phyloP scores from a whole-genome alignment of 2,888 invertebrate species.

The Idaea biselata region DNA sequence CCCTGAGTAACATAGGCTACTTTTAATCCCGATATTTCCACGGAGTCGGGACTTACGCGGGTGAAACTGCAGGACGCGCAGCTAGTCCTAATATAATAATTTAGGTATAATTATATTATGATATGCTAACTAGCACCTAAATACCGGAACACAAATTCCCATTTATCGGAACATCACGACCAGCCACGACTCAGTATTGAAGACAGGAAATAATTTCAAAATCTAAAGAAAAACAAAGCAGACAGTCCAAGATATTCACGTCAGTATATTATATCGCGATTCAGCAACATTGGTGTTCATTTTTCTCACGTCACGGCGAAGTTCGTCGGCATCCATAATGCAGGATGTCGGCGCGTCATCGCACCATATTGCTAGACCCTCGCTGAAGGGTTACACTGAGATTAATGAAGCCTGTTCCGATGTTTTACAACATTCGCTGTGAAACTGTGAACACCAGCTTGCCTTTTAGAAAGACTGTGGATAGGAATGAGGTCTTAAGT shows the following conservation, averaged over 20 bases:
- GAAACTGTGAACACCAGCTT: background rate
- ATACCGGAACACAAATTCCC: too few relatives aligned
- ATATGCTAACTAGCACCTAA: too few relatives aligned
- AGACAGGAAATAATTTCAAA: background rate
- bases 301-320: conserved; percentile 77
- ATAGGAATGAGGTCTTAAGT: background rate
- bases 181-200: background rate
- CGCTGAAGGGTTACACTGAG: conserved; percentile 60
- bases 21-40: too few relatives aligned
- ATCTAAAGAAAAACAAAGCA: background rate
- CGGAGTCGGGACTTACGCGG: too few relatives aligned
- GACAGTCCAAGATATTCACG: background rate
- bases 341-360: conserved; percentile 77
- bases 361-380: conserved; percentile 61
- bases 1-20: too few relatives aligned
- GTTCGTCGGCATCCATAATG: conserved; percentile 76
- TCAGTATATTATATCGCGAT: conserved; percentile 66
- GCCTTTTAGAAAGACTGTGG: background rate
- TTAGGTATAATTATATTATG: too few relatives aligned
- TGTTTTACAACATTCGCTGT: background rate
- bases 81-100: too few relatives aligned
- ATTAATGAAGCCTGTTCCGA: conserved; percentile 49
- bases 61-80: too few relatives aligned
- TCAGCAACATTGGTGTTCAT: conserved; percentile 68
- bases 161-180: too few relatives aligned